These are phyloP conservation scores for Aleadryas rufinucha DNA, from an alignment of 2,113 vertebrate genomes.

Conservation along the genomic window DNA sequence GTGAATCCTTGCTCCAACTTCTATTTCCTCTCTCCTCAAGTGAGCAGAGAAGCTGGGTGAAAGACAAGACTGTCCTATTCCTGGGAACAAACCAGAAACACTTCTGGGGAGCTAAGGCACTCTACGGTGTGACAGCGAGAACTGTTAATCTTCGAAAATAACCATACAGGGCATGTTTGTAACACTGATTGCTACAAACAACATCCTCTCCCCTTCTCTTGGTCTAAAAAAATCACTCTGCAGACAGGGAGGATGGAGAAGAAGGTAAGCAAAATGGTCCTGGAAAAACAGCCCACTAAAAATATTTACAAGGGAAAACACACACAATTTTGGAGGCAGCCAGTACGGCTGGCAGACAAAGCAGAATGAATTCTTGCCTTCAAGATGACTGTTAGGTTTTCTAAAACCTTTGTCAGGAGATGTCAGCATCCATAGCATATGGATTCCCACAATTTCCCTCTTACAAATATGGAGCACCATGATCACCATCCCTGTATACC, in stretches of 20 bases:
- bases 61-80: neutral
- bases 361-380: neutral
- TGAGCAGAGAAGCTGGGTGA: neutral
- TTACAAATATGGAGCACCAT: neutral
- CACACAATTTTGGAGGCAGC: neutral
- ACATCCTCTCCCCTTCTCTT: neutral
- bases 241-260: neutral
- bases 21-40: neutral
- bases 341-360: neutral
- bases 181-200: neutral
- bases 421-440: neutral
- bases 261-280: neutral
- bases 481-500: neutral
- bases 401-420: neutral
- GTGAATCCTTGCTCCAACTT: neutral
- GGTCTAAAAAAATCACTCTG: neutral
- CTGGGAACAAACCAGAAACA: neutral
- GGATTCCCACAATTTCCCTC: neutral
- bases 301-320: conserved; percentile 28
- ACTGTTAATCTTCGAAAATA: neutral
- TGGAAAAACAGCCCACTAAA: conserved; percentile 1
- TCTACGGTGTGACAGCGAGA: neutral
- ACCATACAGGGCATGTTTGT: neutral
- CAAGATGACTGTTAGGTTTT: neutral
- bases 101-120: neutral